These are phyloP conservation scores for Ictalurus furcatus DNA, from an alignment of 2,113 vertebrate species.

Conservation along the genomic window DNA sequence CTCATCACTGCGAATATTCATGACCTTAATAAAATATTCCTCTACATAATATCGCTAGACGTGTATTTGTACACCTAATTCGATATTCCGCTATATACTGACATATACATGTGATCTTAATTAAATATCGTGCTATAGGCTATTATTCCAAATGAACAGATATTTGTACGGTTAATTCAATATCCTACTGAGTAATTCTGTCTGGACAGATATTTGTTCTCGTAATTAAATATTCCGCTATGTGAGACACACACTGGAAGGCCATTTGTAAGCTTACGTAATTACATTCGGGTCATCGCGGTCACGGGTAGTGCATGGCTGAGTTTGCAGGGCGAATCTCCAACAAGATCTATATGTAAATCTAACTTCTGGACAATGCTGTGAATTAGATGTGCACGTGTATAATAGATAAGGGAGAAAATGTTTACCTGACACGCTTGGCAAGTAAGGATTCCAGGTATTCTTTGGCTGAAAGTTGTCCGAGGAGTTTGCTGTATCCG, in stretches of 20 bases:
- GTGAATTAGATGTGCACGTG: not conserved
- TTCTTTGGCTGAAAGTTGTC: conserved; percentile 80
- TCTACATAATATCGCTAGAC: not conserved
- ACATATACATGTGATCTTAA: not conserved
- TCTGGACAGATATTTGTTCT: conserved; percentile 8
- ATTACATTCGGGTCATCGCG: not conserved
- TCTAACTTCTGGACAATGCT: not conserved
- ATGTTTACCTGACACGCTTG: conserved; percentile 78
- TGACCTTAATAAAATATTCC: not conserved
- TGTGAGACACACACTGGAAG: not conserved
- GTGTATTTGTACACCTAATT: not conserved
- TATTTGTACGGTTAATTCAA: not conserved
- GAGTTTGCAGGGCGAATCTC: not conserved
- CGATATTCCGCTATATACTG: not conserved
- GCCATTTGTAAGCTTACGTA: not conserved
- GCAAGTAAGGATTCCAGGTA: conserved; percentile 84
- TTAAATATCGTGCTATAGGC: conserved; percentile 1
- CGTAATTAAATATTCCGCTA: conserved; percentile 4
- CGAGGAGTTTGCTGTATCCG: conserved; percentile 81
- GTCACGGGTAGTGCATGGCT: not conserved
- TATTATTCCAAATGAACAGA: not conserved
- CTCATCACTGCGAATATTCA: conserved; percentile 57
- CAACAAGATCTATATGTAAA: not conserved
- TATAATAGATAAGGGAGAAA: not conserved
- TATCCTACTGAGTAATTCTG: conserved; percentile 5